Base-by-base conservation (phyloP, 2,113 vertebrate genomes). In the Poecile atricapillus region DNA sequence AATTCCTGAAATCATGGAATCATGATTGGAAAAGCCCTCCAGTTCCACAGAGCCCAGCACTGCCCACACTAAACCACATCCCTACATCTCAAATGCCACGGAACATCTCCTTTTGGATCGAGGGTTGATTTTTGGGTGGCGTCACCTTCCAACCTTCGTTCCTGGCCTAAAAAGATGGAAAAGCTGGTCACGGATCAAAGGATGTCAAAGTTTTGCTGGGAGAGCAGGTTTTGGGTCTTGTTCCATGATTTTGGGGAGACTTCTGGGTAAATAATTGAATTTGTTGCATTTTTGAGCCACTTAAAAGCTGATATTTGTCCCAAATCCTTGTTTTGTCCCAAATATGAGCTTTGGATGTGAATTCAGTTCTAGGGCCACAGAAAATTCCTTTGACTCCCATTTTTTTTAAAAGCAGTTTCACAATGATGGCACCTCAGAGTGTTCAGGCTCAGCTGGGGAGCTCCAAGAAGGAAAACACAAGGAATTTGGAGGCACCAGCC, bases 81-180 rank as follows among this genome's bases (percentile, higher is more conserved):
- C 68, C 58, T 3, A 0, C 11, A 5, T 27, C 39, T 22, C 81
- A 11, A 7, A 33, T 27, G 3, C 20, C 31, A 6, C 2, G 6
- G 44, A 19, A 16, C 10, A 13, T 43, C 75, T 67, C 59, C 24
- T 63, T 9, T 37, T 22, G 37, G 65, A 49, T 47, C 19, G 3
- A 19, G 10, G 18, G 6, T 43, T 49, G 86, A 11, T 39, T 4
- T 65, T n/a, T 41, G 37, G 33, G 13, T 33, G 47, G 11, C 1
- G 4, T 67, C 74, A 35, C 31, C 52, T 87, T 47, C 58, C 39
- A 21, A 0, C 18, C 15, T 68, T 76, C 1, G 0, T n/a, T 1
- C 28, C 2, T 4, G 21, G 23, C 28, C 46, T 55, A 4, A 74
- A 41, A n/a, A 25, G 22, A 7, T 20, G 27, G 33, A 33, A 46